Evolutionary conservation across 2,888 invertebrate species (phyloP), one percentile per base, ranked within the genome.

Genomic region (Eupithecia tripunctaria): DNA sequence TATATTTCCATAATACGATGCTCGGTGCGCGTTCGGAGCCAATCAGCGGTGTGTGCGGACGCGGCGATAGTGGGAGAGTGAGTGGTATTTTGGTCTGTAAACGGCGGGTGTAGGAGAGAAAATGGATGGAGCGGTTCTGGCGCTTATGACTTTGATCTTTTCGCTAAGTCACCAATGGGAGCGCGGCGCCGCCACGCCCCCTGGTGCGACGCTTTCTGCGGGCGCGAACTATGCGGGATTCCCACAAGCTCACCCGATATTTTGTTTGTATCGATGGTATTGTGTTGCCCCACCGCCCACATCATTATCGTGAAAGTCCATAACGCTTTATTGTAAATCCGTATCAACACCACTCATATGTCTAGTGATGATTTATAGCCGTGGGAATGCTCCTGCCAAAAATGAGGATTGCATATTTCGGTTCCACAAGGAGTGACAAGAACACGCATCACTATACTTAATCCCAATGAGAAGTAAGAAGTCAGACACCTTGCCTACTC

Each of bases 1-100:
- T 95, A 95, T 95, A 95, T 94, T 94, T 92, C 91, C 91, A 94
- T 94, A 93, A 93, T 92, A 90, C 88, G 87, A 82, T 82, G 82
- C 82, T 81, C 82, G 82, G 86, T 80, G 81, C 77, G 80, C 78
- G 78, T 79, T 84, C 78, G 68, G 86, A 86, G 83, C 93, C 94
- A 93, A 94, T 93, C 89, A 84, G 84, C 83, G 84, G 83, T 77
- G 83, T 82, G 88, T 81, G 82, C 80, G 86, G 82, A 81, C 76
- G 76, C 72, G 82, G 15, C 82, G 84, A 71, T 76, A 64, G 81
- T 78, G 76, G 73, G 76, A 64, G 51, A 76, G 77, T 74, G 77
- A 84, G 80, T 86, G 86, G 86, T 80, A 91, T 85, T 89, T 81
- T 90, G 80, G 76, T 78, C 84, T 86, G 82, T 92, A 90, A 83